Conservation (phyloP, 64 coral and sea anemone species). For the Stichodactyla mertensii region DNA sequence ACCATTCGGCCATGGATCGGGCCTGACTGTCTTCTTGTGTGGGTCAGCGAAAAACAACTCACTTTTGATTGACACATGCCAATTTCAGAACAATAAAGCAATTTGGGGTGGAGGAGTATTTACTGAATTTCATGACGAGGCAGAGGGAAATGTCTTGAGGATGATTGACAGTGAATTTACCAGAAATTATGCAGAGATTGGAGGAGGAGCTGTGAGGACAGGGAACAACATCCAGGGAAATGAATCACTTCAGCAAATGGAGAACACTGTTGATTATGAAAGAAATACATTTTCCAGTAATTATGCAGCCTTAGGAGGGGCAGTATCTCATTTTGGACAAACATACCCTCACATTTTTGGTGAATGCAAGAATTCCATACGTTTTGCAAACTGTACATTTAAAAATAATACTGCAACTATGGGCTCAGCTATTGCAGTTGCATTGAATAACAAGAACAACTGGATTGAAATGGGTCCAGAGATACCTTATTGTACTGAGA, state of each 20-base stretch:
- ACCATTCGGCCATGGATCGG: conserved; percentile 43
- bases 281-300: conserved; percentile 30
- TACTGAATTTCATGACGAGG: conserved; percentile 39
- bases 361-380: not conserved
- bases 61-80: conserved; percentile 39
- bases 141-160: conserved; percentile 18
- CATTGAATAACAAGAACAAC: conserved; percentile 23
- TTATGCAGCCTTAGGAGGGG: conserved; percentile 51
- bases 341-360: not conserved
- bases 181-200: conserved; percentile 22
- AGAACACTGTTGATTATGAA: conserved; percentile 27
- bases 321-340: conserved; percentile 29
- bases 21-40: conserved; percentile 38
- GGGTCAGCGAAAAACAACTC: conserved; percentile 48
- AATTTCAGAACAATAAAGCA: conserved; percentile 36
- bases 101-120: conserved; percentile 59
- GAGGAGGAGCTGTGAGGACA: conserved; percentile 53
- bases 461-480: conserved; percentile 13
- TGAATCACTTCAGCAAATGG: not conserved
- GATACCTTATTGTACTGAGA: not conserved
- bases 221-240: not conserved
- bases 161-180: conserved; percentile 14
- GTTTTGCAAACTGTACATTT: conserved; percentile 30
- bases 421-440: conserved; percentile 44
- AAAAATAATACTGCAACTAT: conserved; percentile 42